Evolutionary conservation across 2,797 vertebrate species (phyloP).

Genomic region (Hippoglossus hippoglossus): DNA sequence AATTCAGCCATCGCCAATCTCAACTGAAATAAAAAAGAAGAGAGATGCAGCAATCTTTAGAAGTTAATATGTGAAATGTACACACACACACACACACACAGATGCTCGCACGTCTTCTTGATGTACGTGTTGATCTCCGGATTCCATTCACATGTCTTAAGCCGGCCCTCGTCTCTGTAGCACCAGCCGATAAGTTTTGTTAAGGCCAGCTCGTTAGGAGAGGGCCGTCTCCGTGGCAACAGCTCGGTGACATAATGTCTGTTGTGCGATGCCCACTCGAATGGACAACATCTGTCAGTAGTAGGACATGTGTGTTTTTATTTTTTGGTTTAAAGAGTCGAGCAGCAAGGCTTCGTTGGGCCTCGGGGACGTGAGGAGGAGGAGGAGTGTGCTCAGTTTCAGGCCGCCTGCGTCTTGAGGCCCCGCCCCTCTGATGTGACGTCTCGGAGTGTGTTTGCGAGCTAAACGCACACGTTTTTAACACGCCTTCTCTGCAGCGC

Average conservation of each 20-base stretch:
- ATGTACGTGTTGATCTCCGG: conserved; percentile 15
- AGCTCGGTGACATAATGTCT: conserved; percentile 59
- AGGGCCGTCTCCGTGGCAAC: conserved; percentile 71
- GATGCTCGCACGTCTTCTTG: conserved; percentile 1
- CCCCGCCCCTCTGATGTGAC: not conserved
- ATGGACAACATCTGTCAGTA: conserved; percentile 18
- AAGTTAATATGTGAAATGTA: conserved; percentile 51
- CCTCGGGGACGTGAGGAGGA: not conserved
- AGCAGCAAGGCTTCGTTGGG: conserved; percentile 55
- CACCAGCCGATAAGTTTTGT: conserved; percentile 70
- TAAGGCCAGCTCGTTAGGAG: conserved; percentile 71
- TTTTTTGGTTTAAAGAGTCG: conserved; percentile 66
- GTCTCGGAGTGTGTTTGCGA: not conserved
- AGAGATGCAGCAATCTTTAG: conserved; percentile 56
- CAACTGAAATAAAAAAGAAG: conserved; percentile 44
- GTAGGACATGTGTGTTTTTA: conserved; percentile 19
- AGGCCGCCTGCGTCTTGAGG: conserved; percentile 6
- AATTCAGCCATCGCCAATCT: conserved; percentile 40
- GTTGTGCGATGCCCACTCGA: conserved; percentile 22
- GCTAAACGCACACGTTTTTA: conserved; percentile 13
- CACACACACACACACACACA: conserved; percentile 28
- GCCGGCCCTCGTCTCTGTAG: conserved; percentile 48
- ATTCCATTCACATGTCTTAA: conserved; percentile 42
- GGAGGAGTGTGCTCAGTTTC: conserved; percentile 15
- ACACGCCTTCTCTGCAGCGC: not conserved